These are phyloP conservation scores for Holocentrus rufus DNA, from an alignment of 2,797 vertebrate species.

Conservation along the genomic window DNA sequence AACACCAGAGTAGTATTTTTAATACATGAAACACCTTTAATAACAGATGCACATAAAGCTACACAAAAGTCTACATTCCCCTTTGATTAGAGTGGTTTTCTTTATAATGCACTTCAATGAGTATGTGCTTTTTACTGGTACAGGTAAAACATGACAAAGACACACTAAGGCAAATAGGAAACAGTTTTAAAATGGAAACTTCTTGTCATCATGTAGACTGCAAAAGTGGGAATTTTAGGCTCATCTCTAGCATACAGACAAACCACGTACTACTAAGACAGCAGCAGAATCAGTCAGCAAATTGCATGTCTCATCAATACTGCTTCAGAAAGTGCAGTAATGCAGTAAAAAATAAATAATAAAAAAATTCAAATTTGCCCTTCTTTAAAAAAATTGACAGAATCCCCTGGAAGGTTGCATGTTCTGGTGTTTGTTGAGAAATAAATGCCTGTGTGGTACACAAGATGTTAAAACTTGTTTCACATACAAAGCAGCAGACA, in stretches of 20 bases:
- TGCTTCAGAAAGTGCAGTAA: slow-evolving; percentile 54
- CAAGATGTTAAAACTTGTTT: slow-evolving; percentile 15
- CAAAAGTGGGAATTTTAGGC: slow-evolving; percentile 20
- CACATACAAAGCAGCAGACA: slow-evolving; percentile 34
- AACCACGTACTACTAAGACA: slow-evolving; percentile 13
- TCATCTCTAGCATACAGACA: slow-evolving; percentile 8
- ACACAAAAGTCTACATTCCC: slow-evolving; percentile 73
- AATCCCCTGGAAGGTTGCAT: background rate
- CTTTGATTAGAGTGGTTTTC: slow-evolving; percentile 46
- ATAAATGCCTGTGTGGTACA: slow-evolving; percentile 13
- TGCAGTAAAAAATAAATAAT: slow-evolving; percentile 14
- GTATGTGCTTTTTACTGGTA: slow-evolving; percentile 71
- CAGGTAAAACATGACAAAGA: slow-evolving; percentile 53
- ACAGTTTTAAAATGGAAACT: slow-evolving; percentile 34
- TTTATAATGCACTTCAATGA: slow-evolving; percentile 72
- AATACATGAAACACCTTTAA: slow-evolving; percentile 69
- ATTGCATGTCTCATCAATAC: slow-evolving; percentile 12
- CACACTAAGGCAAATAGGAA: slow-evolving; percentile 64
- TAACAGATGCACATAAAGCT: slow-evolving; percentile 65
- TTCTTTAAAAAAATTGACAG: background rate
- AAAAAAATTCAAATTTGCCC: background rate
- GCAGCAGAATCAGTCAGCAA: slow-evolving; percentile 38
- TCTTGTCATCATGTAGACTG: background rate
- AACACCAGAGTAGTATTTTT: slow-evolving; percentile 30
- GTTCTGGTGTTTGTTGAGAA: background rate